Evolutionary conservation across 2,113 vertebrate species (phyloP), one percentile per base, ranked within the genome.

Genomic region (Hemicordylus capensis): DNA sequence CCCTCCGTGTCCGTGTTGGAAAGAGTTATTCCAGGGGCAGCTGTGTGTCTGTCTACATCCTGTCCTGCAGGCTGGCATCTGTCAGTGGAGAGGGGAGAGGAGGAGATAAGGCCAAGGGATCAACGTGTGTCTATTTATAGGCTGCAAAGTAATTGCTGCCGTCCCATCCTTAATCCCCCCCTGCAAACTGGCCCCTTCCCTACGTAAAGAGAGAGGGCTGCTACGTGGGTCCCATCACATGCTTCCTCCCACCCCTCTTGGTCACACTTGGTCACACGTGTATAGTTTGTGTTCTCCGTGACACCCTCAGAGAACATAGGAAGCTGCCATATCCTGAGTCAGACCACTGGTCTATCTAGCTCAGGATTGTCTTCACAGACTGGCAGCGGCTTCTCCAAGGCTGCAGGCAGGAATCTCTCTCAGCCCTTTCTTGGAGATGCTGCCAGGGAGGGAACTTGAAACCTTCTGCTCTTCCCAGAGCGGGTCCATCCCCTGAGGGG

Each of bases 141-240:
- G 66, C 91, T 73, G 81, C 90, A 92, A 85, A 94, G 88, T 93
- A 92, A 94, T 94, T 95, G 91, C 93, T 83, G 86, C 87, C 84
- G 92, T 92, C 91, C 92, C 87, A 76, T 89, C 86, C 90, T 91
- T 93, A 94, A 95, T 93, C 92, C 89, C 88, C 84, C 0, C 61
- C 78, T 59, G 87, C 0, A 90, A 54, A 93, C 92, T 91, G 91
- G 91, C 89, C 91, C 80, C 89, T 76, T 92, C 91, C 85, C 83
- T 0, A 8, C 91, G 89, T 89, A 90, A 90, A 91, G 90, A 87
- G 91, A 89, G 87, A 90, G 56, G 90, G 90, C 90, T 2, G 93
- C 89, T 69, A n/a, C 12, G 46, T 58, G 12, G 61, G 15, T 80
- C 48, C 86, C 87, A 81, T 88, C 92, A 92, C 86, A 87, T 58